These are phyloP conservation scores for Nannospalax galili DNA, from an alignment of 2,113 vertebrate genomes.

Conservation along the genomic window DNA sequence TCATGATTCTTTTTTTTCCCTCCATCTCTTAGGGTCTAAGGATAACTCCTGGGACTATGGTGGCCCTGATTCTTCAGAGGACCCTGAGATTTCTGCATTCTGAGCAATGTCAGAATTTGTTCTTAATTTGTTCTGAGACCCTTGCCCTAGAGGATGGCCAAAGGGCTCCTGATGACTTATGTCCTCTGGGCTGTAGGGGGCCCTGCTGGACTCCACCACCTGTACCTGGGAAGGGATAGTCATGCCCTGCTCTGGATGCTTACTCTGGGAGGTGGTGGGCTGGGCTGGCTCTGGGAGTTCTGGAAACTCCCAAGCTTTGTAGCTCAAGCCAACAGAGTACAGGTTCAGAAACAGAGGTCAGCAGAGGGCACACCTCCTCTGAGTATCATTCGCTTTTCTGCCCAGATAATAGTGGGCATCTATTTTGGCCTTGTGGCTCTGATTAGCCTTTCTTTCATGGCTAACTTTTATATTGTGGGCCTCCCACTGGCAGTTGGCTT, in stretches of 20 bases:
- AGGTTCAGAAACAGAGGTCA: not conserved
- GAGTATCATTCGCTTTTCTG: slow-evolving; percentile 86
- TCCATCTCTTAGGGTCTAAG: slow-evolving; percentile 44
- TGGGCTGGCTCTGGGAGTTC: slow-evolving; percentile 92
- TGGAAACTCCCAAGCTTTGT: slow-evolving; percentile 92
- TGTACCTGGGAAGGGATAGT: slow-evolving; percentile 93
- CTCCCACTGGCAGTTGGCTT: slow-evolving; percentile 91
- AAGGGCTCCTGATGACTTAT: slow-evolving; percentile 89
- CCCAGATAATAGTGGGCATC: slow-evolving; percentile 90
- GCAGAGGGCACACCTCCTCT: slow-evolving; percentile 76
- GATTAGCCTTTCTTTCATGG: slow-evolving; percentile 89
- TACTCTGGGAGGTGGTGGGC: slow-evolving; percentile 92
- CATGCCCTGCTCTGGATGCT: slow-evolving; percentile 95
- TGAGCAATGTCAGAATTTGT: not conserved
- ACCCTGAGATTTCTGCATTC: slow-evolving; percentile 37
- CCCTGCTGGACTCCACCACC: slow-evolving; percentile 92
- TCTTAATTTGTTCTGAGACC: not conserved
- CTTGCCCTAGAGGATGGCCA: slow-evolving; percentile 86
- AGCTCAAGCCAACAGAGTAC: slow-evolving; percentile 81
- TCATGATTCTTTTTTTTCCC: not conserved
- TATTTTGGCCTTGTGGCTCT: slow-evolving; percentile 92
- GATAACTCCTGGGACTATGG: slow-evolving; percentile 10
- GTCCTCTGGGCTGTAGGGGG: slow-evolving; percentile 93
- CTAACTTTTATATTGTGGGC: slow-evolving; percentile 89
- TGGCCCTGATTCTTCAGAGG: slow-evolving; percentile 1